Evolutionary conservation across 2,888 invertebrate genomes (phyloP).

Genomic region (Drosophila sordidula): DNA sequence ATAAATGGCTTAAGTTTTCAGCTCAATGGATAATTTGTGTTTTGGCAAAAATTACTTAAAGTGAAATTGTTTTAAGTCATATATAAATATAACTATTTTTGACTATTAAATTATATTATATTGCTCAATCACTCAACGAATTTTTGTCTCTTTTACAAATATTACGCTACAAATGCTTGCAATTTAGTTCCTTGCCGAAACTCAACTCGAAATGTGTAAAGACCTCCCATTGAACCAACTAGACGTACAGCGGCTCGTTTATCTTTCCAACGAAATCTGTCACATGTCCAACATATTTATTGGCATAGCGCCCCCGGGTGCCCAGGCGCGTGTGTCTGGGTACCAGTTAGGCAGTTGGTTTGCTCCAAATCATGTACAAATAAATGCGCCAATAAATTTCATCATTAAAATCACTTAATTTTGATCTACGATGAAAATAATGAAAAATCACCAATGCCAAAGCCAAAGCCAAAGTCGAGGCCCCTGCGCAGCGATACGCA

Average conservation of each 20-base stretch:
- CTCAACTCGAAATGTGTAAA: background rate
- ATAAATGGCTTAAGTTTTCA: background rate
- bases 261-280: slow-evolving; percentile 56
- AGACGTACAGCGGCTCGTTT: slow-evolving; percentile 14
- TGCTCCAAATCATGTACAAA: slow-evolving; percentile 60
- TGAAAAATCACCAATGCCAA: slow-evolving; percentile 60
- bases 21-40: background rate
- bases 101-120: no score
- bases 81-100: no score
- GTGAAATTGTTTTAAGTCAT: no score
- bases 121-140: no score
- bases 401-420: slow-evolving; percentile 75
- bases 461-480: slow-evolving; percentile 32
- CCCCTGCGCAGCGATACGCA: slow-evolving; percentile 5
- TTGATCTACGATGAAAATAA: slow-evolving; percentile 71
- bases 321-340: slow-evolving; percentile 6
- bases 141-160: no score
- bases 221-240: slow-evolving; percentile 30
- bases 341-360: slow-evolving; percentile 27
- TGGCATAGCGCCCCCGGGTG: slow-evolving; percentile 38
- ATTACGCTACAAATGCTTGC: background rate
- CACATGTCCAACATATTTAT: slow-evolving; percentile 62
- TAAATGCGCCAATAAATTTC: slow-evolving; percentile 72
- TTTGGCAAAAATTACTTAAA: no score
- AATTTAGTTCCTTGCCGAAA: background rate